Evolutionary conservation across 1,140 invertebrate genomes (phyloP), one percentile per base, ranked within the genome.

Genomic region (Trichonephila clavipes): DNA sequence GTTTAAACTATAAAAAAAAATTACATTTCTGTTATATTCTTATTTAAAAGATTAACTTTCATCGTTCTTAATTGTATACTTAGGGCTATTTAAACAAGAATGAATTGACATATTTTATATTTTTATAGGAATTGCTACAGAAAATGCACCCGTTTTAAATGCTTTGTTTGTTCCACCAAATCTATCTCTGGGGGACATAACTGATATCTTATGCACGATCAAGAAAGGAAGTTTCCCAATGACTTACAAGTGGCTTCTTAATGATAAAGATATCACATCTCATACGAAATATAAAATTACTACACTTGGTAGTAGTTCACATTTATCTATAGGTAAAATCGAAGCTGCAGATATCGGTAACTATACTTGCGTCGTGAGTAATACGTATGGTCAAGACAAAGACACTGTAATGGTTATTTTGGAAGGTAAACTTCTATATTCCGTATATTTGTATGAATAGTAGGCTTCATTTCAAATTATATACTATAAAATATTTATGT

Each of bases 211-310:
- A 0, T 94, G 94, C n/a, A 72, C 51, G 21, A 51, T 93, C 1
- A 93, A 93, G 44, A 62, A 72, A 64, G 94, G 94, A 19, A 77
- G 34, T 88, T 85, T 89, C 0, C 94, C 94, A 14, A 24, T 94
- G 21, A 24, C 5, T 12, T 94, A 89, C 62, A 86, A 69, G 61
- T 94, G 94, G 94, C 28, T 87, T 16, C 64, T 90, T 10, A 93
- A 94, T 58, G 89, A n/a, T 7, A 66, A 28, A 24, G 61, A 86
- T 19, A 92, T 92, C 19, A 51, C n/a, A 10, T 19, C 69, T 8
- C 69, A 62, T 40, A 19, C 14, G 18, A 83, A 83, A 62, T 62
- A 59, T 61, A 81, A 91, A 81, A 19, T 91, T 10, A 21, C 58
- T 61, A 61, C 51, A 21, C 8, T 62, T 58, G 77, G 77, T 4